Conservation (phyloP, 2,888 invertebrate genomes). For the Emmelina monodactyla region DNA sequence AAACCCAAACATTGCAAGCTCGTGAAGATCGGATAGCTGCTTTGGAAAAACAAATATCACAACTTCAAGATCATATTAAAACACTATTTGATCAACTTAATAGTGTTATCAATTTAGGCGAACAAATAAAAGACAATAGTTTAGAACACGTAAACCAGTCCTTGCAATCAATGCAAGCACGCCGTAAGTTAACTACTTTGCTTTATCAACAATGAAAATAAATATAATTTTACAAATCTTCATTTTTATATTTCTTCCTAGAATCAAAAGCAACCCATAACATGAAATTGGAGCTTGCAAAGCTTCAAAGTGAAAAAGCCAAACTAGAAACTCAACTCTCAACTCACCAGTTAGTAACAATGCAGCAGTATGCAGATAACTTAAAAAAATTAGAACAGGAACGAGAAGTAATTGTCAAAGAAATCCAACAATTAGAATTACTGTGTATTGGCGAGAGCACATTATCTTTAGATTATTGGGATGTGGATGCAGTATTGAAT, state of each 20-base stretch:
- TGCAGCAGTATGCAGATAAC: slow-evolving; percentile 31
- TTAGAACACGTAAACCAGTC: slow-evolving; percentile 31
- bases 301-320: slow-evolving; percentile 32
- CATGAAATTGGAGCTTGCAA: slow-evolving; percentile 44
- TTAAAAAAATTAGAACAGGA: slow-evolving; percentile 33
- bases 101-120: slow-evolving; percentile 32
- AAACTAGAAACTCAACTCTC: slow-evolving; percentile 33
- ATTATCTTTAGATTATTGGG: slow-evolving; percentile 28
- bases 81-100: slow-evolving; percentile 30
- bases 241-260: slow-evolving; percentile 18
- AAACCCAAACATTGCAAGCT: no score
- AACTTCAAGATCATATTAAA: slow-evolving; percentile 41
- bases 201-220: background rate
- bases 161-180: slow-evolving; percentile 40
- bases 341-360: slow-evolving; percentile 25
- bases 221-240: background rate
- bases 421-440: slow-evolving; percentile 42
- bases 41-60: slow-evolving; percentile 48
- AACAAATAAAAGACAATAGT: slow-evolving; percentile 33
- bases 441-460: slow-evolving; percentile 36
- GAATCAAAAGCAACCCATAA: slow-evolving; percentile 55
- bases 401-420: slow-evolving; percentile 32
- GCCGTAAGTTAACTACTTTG: slow-evolving; percentile 50
- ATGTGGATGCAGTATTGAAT: slow-evolving; percentile 28
- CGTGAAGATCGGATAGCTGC: slow-evolving; percentile 39